Percentiles rank a stretch among this genome's conserved stretches.
Evolutionary conservation across 2,888 invertebrate genomes (phyloP).

Genomic region (Lacanobia wlatinum): DNA sequence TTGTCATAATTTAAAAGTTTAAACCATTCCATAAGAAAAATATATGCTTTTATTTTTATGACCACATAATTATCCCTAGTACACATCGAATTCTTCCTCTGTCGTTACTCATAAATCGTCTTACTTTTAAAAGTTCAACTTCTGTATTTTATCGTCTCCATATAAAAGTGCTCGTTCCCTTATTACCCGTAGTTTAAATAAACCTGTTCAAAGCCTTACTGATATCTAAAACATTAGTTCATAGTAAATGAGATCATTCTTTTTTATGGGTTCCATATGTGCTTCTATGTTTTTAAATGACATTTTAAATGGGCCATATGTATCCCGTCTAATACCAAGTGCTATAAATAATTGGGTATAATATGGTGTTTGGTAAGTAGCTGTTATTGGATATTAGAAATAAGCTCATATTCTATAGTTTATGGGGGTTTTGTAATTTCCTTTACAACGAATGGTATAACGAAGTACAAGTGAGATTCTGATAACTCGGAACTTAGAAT

Average conservation of each 20-base stretch:
- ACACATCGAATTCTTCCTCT: neutral
- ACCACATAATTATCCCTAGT: no score
- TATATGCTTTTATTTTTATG: neutral
- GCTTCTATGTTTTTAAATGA: slow-evolving; percentile 47
- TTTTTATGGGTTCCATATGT: slow-evolving; percentile 57
- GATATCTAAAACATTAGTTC: slow-evolving; percentile 46
- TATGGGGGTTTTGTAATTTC: neutral
- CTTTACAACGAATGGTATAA: neutral
- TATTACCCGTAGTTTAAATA: slow-evolving; percentile 34
- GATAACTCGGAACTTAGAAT: neutral
- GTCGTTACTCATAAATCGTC: slow-evolving; percentile 15
- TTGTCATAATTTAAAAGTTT: neutral
- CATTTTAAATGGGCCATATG: slow-evolving; percentile 45
- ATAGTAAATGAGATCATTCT: slow-evolving; percentile 54
- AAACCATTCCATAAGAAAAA: neutral
- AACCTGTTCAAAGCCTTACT: slow-evolving; percentile 41
- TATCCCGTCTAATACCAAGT: slow-evolving; percentile 31
- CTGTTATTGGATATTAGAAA: slow-evolving; percentile 16
- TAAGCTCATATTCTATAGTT: neutral
- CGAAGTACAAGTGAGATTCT: neutral
- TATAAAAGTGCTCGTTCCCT: slow-evolving; percentile 19
- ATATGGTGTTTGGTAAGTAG: slow-evolving; percentile 22
- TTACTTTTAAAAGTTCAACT: slow-evolving; percentile 23
- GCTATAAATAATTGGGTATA: slow-evolving; percentile 41
- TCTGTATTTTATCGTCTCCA: slow-evolving; percentile 40